Evolutionary conservation across 2,113 vertebrate species (phyloP).

Genomic region (Burhinus oedicnemus): DNA sequence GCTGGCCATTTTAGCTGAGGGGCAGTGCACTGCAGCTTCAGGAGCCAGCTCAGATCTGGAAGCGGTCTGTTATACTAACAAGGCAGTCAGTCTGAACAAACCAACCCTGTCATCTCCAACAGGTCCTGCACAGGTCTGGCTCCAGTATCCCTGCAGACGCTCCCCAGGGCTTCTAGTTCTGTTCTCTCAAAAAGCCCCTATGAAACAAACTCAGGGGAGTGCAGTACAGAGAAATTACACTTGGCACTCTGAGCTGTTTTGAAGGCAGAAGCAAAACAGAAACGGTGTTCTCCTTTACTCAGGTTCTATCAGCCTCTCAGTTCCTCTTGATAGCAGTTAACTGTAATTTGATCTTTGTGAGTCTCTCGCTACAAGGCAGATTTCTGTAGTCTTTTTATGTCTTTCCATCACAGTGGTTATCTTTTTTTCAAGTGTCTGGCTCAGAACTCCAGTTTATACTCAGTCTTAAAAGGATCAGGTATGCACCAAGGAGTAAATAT

Average conservation of each 20-base stretch:
- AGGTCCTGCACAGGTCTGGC: background rate
- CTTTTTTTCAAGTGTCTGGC: background rate
- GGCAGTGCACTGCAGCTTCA: background rate
- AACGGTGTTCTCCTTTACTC: background rate
- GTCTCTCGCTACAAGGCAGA: background rate
- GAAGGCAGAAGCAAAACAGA: background rate
- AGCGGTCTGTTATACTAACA: background rate
- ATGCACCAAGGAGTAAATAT: background rate
- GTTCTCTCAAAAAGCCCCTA: background rate
- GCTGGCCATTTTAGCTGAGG: background rate
- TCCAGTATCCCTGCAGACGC: background rate
- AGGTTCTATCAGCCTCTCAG: background rate
- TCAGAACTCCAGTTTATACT: background rate
- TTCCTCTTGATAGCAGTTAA: background rate
- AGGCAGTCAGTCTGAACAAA: background rate
- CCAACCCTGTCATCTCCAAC: background rate
- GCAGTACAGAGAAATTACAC: background rate
- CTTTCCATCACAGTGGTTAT: background rate
- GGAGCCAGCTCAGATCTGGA: background rate
- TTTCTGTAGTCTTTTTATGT: background rate
- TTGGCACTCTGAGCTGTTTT: background rate
- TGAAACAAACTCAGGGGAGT: background rate
- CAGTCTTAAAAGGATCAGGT: background rate
- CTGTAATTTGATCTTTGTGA: background rate
- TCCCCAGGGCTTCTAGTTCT: background rate